These are phyloP conservation scores for Rissa tridactyla DNA, from an alignment of 2,113 vertebrate genomes.

Conservation along the genomic window DNA sequence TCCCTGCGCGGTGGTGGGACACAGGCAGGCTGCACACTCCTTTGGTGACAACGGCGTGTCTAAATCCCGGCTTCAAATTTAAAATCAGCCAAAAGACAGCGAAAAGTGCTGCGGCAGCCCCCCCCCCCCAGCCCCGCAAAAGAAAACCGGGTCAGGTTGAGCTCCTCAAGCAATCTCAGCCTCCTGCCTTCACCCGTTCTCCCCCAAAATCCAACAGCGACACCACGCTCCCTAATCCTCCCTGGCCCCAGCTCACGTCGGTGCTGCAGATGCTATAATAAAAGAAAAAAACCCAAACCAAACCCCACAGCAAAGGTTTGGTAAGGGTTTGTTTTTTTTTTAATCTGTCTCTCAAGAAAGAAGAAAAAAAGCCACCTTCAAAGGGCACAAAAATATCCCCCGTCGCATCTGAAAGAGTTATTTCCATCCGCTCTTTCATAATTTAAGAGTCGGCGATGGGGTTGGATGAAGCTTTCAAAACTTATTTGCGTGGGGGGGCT, in stretches of 20 bases:
- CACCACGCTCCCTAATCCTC: background rate
- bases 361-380: background rate
- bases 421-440: background rate
- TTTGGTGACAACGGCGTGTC: accelerated
- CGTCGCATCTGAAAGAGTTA: background rate
- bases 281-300: background rate
- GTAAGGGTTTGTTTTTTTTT: background rate
- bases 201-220: background rate
- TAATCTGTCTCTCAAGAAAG: background rate
- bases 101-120: background rate
- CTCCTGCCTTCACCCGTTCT: background rate
- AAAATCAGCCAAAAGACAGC: background rate
- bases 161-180: background rate
- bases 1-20: background rate
- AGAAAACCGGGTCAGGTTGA: background rate
- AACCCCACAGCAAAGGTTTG: background rate
- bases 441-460: background rate
- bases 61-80: background rate
- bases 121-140: too few species aligned
- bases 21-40: background rate
- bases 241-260: background rate
- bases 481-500: background rate
- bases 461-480: background rate
- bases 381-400: slow-evolving; percentile 36
- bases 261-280: background rate